phyloP scores from a whole-genome alignment of 2,888 invertebrate genomes.

The Balanococcus diminutus region DNA sequence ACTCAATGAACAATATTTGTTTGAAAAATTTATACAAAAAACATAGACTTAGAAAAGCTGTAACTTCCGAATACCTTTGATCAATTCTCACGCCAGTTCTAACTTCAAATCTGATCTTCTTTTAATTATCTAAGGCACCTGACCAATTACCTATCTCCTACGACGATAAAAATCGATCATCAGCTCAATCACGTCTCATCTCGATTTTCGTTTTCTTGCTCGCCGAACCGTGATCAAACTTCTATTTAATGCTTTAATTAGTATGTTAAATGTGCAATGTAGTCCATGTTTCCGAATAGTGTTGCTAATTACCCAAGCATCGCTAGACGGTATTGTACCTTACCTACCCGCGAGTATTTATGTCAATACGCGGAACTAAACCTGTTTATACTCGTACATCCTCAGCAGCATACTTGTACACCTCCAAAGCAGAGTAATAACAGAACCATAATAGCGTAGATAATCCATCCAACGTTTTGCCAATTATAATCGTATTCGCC shows the following conservation, averaged over 20 bases:
- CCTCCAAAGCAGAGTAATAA: not conserved
- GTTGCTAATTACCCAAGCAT: not conserved
- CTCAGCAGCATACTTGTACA: not conserved
- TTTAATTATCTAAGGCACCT: not conserved
- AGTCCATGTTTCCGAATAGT: conserved; percentile 5
- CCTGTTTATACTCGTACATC: conserved; percentile 33
- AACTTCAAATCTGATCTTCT: too few relatives aligned
- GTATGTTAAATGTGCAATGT: not conserved
- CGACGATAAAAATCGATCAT: not conserved
- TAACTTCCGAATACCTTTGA: not conserved
- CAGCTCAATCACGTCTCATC: not conserved
- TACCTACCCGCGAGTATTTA: conserved; percentile 26
- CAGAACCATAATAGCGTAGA: conserved; percentile 32
- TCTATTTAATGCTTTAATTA: conserved; percentile 23
- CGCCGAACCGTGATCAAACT: conserved; percentile 4
- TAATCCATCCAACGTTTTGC: conserved; percentile 45
- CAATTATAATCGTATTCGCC: conserved; percentile 19
- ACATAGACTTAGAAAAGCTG: too few relatives aligned
- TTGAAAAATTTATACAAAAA: too few relatives aligned
- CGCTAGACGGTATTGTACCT: not conserved
- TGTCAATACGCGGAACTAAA: conserved; percentile 28
- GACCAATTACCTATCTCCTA: not conserved
- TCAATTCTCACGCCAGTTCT: not conserved
- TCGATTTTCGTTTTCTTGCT: conserved; percentile 24
- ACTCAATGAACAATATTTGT: too few relatives aligned